Percentiles rank a stretch among this genome's conserved stretches.
Evolutionary conservation across 2,113 vertebrate species (phyloP).

Genomic region (Eretmochelys imbricata): DNA sequence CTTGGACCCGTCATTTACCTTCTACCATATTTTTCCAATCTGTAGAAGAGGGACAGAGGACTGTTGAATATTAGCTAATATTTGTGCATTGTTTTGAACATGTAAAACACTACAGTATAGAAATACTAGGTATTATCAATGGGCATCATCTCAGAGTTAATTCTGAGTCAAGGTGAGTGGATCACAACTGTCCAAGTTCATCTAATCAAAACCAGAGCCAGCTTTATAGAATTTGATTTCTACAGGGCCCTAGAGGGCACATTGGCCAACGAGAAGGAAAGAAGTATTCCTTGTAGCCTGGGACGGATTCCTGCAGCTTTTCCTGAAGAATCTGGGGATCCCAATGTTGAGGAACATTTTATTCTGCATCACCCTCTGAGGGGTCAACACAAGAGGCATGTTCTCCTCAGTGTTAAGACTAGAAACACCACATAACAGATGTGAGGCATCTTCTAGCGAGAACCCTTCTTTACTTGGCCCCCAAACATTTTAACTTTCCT

Average conservation of each 20-base stretch:
- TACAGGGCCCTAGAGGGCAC: neutral
- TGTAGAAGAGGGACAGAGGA: neutral
- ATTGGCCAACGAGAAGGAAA: neutral
- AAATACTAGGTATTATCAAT: neutral
- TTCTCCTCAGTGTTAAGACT: neutral
- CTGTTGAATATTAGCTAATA: neutral
- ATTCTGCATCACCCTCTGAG: neutral
- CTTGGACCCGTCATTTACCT: neutral
- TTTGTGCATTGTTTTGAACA: neutral
- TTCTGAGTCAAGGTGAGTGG: neutral
- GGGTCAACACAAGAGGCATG: accelerated
- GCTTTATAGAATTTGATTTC: neutral
- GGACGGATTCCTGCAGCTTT: neutral
- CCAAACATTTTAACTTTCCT: neutral
- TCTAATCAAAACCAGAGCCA: neutral
- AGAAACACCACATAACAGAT: neutral
- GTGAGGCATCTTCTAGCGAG: accelerated
- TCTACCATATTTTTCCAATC: neutral
- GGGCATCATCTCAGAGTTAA: neutral
- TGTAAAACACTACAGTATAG: neutral
- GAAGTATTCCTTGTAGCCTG: neutral
- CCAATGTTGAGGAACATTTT: neutral
- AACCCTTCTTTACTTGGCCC: neutral
- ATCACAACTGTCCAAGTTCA: neutral
- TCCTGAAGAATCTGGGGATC: neutral